These are phyloP conservation scores for Altica lythri DNA, from an alignment of 2,888 invertebrate genomes.

Conservation along the genomic window DNA sequence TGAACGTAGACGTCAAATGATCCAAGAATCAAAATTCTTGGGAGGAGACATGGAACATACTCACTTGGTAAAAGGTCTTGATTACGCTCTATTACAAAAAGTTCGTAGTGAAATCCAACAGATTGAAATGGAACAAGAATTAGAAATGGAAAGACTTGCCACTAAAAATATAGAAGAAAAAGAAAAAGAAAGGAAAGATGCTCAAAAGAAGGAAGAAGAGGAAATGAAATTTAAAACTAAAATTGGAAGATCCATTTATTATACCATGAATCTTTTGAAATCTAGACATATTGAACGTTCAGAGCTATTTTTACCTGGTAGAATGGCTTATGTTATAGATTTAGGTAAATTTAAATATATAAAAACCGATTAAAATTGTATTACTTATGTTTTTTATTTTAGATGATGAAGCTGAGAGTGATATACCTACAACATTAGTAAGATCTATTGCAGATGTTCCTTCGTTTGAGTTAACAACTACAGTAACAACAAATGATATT, in stretches of 20 bases:
- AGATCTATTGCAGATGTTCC: conserved; percentile 88
- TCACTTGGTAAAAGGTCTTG: conserved; percentile 97
- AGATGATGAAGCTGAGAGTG: conserved; percentile 82
- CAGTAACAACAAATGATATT: conserved; percentile 77
- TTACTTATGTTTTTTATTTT: conserved; percentile 22
- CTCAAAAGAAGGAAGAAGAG: conserved; percentile 67
- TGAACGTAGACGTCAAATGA: conserved; percentile 91
- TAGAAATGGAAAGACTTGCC: conserved; percentile 77
- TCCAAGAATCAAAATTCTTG: conserved; percentile 98
- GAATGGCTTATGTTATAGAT: conserved; percentile 99
- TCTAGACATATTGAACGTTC: conserved; percentile 78
- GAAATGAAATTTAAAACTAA: conserved; percentile 83
- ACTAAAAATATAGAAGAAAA: conserved; percentile 62
- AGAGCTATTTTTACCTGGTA: conserved; percentile 90
- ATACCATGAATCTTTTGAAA: conserved; percentile 69
- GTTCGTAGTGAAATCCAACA: conserved; percentile 87
- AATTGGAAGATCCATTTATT: conserved; percentile 77
- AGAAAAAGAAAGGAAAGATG: conserved; percentile 52
- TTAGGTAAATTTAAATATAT: conserved; percentile 56
- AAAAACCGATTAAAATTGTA: background rate
- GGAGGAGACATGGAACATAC: conserved; percentile 97
- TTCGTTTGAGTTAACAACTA: conserved; percentile 67
- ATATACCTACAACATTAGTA: conserved; percentile 94
- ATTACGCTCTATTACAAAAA: conserved; percentile 91
- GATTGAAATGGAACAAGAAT: conserved; percentile 82